Base-by-base conservation (phyloP, 1,140 invertebrate species). In the Thalassaphorura encarpata region DNA sequence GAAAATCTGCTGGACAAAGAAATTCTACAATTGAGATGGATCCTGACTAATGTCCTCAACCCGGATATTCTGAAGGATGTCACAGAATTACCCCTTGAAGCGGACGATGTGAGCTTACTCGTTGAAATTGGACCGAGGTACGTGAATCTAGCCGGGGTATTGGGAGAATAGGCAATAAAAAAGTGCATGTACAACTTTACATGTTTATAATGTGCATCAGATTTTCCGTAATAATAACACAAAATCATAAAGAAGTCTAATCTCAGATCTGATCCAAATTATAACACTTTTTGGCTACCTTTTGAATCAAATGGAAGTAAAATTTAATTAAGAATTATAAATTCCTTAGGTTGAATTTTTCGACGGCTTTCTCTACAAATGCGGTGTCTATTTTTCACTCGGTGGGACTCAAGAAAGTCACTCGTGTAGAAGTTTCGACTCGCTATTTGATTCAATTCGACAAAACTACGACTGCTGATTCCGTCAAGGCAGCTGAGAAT, bases 281-380 rank as follows among this genome's bases (percentile, higher is more conserved):
- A n/a, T n/a, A n/a, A n/a, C n/a, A n/a, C n/a, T n/a, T n/a, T n/a
- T n/a, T n/a, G n/a, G n/a, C n/a, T n/a, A n/a, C n/a, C n/a, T n/a
- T n/a, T n/a, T n/a, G n/a, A n/a, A n/a, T n/a, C n/a, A n/a, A n/a
- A n/a, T n/a, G n/a, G n/a, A n/a, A n/a, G n/a, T n/a, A n/a, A n/a
- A n/a, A n/a, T n/a, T n/a, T n/a, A n/a, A n/a, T n/a, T n/a, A n/a
- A n/a, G n/a, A n/a, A 39, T 47, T 65, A 56, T 63, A 65, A 54
- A 62, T 60, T 53, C 54, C 70, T 75, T 71, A 87, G 89, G 68
- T 80, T 93, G 56, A 95, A 92, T 72, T 95, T 95, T 71, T 93
- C 88, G 11, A 95, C 92, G 36, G 82, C 92, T 0, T 90, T 90
- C 68, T 96, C 90, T 1, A 94, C 88, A 58, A 97, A 97, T 74